Conservation (phyloP, 2,888 invertebrate species). For the Cryptocephalus moraei region DNA sequence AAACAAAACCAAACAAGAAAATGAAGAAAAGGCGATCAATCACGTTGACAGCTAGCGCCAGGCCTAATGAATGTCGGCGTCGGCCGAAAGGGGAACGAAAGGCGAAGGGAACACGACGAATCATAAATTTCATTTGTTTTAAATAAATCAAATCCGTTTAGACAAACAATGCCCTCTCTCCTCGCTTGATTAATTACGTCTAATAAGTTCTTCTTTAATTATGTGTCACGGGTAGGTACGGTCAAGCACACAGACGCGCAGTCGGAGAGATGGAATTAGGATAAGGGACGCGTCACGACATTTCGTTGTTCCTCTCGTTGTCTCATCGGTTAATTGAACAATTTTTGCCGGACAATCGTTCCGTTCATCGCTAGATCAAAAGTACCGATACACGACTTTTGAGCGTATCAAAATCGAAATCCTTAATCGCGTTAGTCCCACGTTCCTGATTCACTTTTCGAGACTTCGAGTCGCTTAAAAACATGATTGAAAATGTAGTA, state of each 20-base stretch:
- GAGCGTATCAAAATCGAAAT: no score
- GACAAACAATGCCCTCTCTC: slow-evolving; percentile 25
- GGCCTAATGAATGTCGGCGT: slow-evolving; percentile 27
- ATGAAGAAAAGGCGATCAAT: slow-evolving; percentile 24
- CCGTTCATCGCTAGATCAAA: no score
- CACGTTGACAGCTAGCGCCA: slow-evolving; percentile 26
- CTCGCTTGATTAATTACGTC: slow-evolving; percentile 28
- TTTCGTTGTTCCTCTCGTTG: no score
- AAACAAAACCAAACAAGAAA: slow-evolving; percentile 11
- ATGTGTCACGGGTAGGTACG: slow-evolving; percentile 10
- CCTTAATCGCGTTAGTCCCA: no score
- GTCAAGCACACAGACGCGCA: not conserved
- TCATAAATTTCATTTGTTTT: slow-evolving; percentile 33
- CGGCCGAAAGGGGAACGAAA: slow-evolving; percentile 5
- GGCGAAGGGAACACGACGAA: slow-evolving; percentile 27
- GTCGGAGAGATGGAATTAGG: not conserved
- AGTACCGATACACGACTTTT: no score
- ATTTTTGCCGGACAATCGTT: no score
- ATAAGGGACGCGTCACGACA: no score
- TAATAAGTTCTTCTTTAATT: slow-evolving; percentile 20
- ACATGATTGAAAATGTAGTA: no score
- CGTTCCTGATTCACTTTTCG: no score
- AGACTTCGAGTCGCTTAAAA: no score
- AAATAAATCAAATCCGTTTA: slow-evolving; percentile 29
- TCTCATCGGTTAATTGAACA: no score